Percentiles rank a stretch among this genome's conserved stretches.
Evolutionary conservation across 2,888 invertebrate species (phyloP).

Genomic region (Eurois occulta): DNA sequence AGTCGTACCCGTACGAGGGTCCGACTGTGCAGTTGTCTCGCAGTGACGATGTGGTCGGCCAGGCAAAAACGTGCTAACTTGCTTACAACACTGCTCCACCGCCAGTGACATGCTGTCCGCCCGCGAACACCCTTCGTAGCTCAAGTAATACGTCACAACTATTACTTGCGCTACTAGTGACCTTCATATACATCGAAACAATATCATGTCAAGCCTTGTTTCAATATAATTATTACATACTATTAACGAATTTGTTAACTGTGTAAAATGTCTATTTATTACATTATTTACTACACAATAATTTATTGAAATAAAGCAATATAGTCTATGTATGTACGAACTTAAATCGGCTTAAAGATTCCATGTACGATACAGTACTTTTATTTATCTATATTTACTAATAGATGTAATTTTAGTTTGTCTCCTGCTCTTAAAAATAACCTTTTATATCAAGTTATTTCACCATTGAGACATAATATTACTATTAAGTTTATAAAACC

Average conservation of each 20-base stretch:
- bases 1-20: neutral
- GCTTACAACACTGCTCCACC: neutral
- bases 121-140: conserved; percentile 37
- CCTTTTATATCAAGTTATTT: conserved; percentile 68
- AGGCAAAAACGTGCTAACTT: neutral
- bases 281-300: conserved; percentile 68
- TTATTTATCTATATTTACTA: conserved; percentile 73
- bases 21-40: conserved; percentile 6
- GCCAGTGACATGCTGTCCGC: conserved; percentile 13
- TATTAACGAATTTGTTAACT: conserved; percentile 60
- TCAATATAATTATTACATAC: conserved; percentile 66
- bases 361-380: conserved; percentile 74
- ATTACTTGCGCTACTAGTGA: conserved; percentile 48
- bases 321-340: conserved; percentile 81
- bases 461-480: conserved; percentile 83
- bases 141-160: conserved; percentile 41
- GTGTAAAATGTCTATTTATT: conserved; percentile 64
- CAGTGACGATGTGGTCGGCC: neutral
- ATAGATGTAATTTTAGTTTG: conserved; percentile 76
- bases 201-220: conserved; percentile 69
- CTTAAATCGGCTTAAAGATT: conserved; percentile 68
- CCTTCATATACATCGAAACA: conserved; percentile 63
- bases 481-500: conserved; percentile 77
- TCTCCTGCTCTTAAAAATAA: conserved; percentile 64
- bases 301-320: conserved; percentile 79